These are phyloP conservation scores for Calliphora vomitoria DNA, from an alignment of 2,888 invertebrate species.

Conservation along the genomic window DNA sequence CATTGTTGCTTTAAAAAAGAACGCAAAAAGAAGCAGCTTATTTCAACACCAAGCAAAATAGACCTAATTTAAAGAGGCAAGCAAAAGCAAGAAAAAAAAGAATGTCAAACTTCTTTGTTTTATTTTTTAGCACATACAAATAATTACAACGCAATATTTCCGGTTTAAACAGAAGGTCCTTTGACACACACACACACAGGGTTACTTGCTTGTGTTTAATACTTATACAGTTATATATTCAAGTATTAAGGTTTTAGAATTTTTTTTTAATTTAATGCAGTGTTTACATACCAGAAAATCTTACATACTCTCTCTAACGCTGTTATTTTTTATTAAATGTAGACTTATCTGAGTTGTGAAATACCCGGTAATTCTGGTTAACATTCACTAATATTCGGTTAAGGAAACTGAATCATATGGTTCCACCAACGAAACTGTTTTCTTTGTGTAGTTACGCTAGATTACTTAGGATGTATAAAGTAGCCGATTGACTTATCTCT, in stretches of 20 bases:
- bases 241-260: neutral
- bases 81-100: neutral
- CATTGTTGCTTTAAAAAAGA: slow-evolving; percentile 5
- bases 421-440: no score
- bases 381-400: no score
- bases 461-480: no score
- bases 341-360: no score
- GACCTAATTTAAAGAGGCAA: slow-evolving; percentile 24
- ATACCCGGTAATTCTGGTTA: no score
- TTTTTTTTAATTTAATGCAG: neutral
- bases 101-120: slow-evolving; percentile 35
- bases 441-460: no score
- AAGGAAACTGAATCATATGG: no score
- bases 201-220: neutral
- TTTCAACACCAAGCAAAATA: slow-evolving; percentile 31
- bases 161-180: slow-evolving; percentile 49
- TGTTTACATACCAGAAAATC: neutral
- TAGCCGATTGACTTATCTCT: no score
- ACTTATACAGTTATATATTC: neutral
- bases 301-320: neutral
- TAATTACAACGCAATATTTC: slow-evolving; percentile 66
- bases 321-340: neutral
- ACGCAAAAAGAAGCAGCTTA: neutral
- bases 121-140: slow-evolving; percentile 22
- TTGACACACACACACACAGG: neutral